These are phyloP conservation scores for Parus major DNA, from an alignment of 2,113 vertebrate species.

Conservation along the genomic window DNA sequence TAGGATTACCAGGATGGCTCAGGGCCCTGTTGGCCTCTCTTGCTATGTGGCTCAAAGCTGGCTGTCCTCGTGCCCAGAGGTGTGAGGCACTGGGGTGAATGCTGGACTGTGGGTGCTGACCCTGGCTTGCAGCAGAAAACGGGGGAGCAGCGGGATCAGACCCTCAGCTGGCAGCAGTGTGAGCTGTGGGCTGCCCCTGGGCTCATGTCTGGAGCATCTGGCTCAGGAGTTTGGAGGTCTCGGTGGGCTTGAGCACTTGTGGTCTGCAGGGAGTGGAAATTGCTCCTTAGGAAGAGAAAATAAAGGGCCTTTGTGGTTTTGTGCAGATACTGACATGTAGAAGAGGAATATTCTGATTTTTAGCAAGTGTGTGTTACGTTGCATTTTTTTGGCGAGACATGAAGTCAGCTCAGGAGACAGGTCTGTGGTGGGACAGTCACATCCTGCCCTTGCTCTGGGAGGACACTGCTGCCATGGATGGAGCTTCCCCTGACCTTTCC, in stretches of 20 bases:
- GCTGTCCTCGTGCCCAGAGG: not conserved
- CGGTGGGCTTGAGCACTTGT: not conserved
- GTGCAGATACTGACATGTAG: not conserved
- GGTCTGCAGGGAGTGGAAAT: not conserved
- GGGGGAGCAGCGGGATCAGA: not conserved
- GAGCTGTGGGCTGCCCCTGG: not conserved
- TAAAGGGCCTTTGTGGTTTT: not conserved
- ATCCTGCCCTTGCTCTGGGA: not conserved
- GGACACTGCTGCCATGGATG: not conserved
- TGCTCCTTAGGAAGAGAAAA: not conserved
- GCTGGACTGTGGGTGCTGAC: not conserved
- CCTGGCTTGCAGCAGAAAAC: not conserved
- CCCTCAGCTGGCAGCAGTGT: not conserved
- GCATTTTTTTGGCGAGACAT: not conserved
- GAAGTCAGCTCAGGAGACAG: not conserved
- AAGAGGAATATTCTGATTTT: not conserved
- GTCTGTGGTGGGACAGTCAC: fast-evolving
- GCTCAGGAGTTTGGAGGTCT: not conserved
- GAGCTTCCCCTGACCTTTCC: not conserved
- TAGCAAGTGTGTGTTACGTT: not conserved
- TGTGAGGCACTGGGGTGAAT: not conserved
- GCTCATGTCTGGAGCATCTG: fast-evolving
- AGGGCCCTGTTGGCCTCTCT: not conserved
- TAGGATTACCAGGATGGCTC: fast-evolving
- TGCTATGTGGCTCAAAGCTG: not conserved